Conservation (phyloP, 2,797 vertebrate genomes). For the Hypotaenidia okinawae region DNA sequence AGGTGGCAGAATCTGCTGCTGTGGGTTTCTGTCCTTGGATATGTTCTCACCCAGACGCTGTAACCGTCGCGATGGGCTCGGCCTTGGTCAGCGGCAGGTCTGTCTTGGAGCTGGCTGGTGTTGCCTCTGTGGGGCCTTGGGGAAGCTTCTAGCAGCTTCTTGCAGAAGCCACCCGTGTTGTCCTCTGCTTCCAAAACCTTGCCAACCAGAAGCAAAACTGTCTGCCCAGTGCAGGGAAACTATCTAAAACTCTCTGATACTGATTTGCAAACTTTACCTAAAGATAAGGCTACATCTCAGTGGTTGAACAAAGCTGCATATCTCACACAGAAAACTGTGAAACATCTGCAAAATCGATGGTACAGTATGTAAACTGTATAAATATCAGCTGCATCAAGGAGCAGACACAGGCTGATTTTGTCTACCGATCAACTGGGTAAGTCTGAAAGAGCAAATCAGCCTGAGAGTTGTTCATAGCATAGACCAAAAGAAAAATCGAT, state of each 20-base stretch:
- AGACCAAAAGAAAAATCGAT: neutral
- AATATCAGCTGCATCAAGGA: neutral
- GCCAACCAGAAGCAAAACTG: too few relatives aligned
- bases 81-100: too few relatives aligned
- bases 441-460: neutral
- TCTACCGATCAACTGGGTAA: neutral
- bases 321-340: neutral
- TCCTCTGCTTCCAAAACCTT: too few relatives aligned
- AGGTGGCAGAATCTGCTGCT: too few relatives aligned
- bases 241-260: neutral
- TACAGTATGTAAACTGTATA: neutral
- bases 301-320: neutral
- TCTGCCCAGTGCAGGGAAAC: neutral
- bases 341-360: neutral
- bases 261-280: neutral
- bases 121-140: too few relatives aligned
- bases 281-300: neutral
- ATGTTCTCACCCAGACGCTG: too few relatives aligned
- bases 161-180: too few relatives aligned
- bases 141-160: too few relatives aligned
- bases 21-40: too few relatives aligned
- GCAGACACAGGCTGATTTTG: neutral
- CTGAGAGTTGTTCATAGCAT: neutral
- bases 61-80: too few relatives aligned
- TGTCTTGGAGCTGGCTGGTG: too few relatives aligned